Percentiles rank a stretch among this genome's conserved stretches.
Evolutionary conservation across 2,113 vertebrate species (phyloP).

Genomic region (Hystrix brachyura): DNA sequence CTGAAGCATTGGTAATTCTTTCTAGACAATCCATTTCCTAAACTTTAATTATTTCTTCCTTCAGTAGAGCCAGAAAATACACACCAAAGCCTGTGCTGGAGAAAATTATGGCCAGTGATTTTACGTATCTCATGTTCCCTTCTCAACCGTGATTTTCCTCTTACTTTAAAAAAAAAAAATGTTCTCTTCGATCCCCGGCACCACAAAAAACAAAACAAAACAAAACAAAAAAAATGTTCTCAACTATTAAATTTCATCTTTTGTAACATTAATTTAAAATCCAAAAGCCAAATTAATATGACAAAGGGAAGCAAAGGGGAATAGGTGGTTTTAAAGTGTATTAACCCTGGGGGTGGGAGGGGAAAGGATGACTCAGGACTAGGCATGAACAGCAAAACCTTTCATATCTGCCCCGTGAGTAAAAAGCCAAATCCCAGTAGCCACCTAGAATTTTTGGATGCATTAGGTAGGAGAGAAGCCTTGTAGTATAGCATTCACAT

Average conservation of each 20-base stretch:
- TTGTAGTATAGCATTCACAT: background rate
- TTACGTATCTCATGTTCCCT: background rate
- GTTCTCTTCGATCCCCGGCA: too few relatives aligned
- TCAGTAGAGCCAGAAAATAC: constrained; percentile 22
- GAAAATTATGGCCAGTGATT: constrained; percentile 12
- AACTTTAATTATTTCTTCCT: constrained; percentile 52
- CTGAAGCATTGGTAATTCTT: constrained; percentile 15
- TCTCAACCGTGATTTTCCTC: background rate
- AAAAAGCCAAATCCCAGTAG: background rate
- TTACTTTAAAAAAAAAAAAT: background rate
- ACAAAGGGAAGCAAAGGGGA: background rate
- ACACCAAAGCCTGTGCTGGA: background rate
- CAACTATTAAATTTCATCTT: background rate
- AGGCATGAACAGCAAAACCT: background rate
- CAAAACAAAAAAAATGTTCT: background rate
- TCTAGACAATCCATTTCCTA: background rate
- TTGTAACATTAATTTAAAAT: constrained; percentile 44
- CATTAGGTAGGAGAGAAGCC: background rate
- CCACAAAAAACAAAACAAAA: too few relatives aligned
- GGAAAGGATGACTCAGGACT: background rate
- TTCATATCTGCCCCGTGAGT: background rate
- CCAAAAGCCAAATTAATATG: constrained; percentile 3
- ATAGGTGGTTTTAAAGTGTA: background rate
- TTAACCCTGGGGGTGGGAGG: background rate
- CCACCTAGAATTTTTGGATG: background rate